These are phyloP conservation scores for Pachypeltis micranthus DNA, from an alignment of 1,140 invertebrate species.

Conservation along the genomic window DNA sequence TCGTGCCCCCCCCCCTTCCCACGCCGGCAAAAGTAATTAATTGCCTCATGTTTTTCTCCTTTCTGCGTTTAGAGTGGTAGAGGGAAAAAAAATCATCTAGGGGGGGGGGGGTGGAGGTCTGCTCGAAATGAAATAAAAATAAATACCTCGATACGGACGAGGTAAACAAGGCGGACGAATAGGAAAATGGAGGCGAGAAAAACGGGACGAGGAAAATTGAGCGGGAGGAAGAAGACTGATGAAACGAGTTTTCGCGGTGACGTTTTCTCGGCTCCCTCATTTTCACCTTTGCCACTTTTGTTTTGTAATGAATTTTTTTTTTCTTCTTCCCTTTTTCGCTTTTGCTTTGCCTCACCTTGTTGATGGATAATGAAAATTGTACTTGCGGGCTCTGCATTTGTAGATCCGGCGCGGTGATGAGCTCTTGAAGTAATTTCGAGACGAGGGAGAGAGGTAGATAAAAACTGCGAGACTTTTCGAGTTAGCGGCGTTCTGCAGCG, in stretches of 20 bases:
- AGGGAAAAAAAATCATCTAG: no score
- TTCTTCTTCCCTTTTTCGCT: neutral
- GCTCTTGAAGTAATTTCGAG: no score
- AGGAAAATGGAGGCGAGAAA: neutral
- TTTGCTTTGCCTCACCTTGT: neutral
- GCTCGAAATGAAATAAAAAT: neutral
- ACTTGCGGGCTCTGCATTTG: no score
- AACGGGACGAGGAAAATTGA: neutral
- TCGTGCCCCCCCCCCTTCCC: no score
- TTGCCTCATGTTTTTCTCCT: no score
- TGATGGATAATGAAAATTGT: slow-evolving; percentile 1
- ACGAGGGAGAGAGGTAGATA: no score
- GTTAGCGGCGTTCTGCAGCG: no score
- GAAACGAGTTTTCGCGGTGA: neutral
- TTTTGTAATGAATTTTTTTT: slow-evolving; percentile 3
- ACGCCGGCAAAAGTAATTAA: no score
- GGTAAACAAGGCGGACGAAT: neutral
- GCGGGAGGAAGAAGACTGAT: neutral
- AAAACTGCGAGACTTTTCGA: no score
- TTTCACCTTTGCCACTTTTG: slow-evolving; percentile 4
- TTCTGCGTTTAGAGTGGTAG: no score
- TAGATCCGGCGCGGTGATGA: no score
- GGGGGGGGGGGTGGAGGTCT: no score
- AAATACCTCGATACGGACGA: neutral
- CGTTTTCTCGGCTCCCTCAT: neutral